Conservation (phyloP, 2,888 invertebrate species). For the Pimpla rufipes region DNA sequence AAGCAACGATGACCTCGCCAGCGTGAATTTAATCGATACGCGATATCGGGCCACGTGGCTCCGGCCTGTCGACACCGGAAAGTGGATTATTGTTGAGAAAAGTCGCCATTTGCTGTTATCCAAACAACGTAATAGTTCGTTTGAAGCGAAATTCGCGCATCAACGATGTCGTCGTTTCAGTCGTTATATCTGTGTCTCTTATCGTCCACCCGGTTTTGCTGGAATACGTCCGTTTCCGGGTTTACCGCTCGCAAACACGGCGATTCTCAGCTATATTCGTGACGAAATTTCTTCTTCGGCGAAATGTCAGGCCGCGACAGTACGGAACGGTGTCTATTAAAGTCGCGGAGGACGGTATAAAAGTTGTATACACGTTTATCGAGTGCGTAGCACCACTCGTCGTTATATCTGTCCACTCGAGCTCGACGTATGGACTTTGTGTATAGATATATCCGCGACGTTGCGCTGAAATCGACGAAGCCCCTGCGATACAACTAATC, state of each 20-base stretch:
- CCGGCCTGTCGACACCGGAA: neutral
- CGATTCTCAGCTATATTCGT: neutral
- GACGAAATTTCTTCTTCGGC: neutral
- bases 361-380: constrained; percentile 8
- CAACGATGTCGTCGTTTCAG: neutral
- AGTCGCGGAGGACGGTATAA: constrained; percentile 4
- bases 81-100: neutral
- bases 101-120: neutral
- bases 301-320: constrained; percentile 10
- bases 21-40: constrained; percentile 62
- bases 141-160: constrained; percentile 1
- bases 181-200: neutral
- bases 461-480: constrained; percentile 60
- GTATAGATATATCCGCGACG: constrained; percentile 15
- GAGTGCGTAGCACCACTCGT: constrained; percentile 1
- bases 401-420: constrained; percentile 14
- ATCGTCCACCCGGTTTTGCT: neutral
- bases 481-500: constrained; percentile 59
- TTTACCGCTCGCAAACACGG: neutral
- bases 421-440: neutral
- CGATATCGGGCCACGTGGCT: constrained; percentile 57
- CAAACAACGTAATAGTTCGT: neutral
- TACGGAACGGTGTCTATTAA: neutral
- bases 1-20: constrained; percentile 51
- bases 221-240: neutral